Evolutionary conservation across 2,797 vertebrate genomes (phyloP).

Genomic region (Cirrhinus mrigala): DNA sequence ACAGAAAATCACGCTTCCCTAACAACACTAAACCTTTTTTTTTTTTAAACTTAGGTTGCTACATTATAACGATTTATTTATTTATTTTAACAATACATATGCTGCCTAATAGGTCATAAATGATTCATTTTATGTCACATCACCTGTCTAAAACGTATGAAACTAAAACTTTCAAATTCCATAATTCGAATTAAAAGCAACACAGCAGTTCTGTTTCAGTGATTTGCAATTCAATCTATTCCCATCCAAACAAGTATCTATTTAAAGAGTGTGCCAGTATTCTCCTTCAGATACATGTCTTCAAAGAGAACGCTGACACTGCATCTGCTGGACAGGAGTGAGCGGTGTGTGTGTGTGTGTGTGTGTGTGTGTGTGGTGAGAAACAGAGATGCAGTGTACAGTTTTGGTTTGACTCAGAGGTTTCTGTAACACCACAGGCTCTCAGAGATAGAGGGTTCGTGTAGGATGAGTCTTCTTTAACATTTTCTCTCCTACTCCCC

Average conservation of each 20-base stretch:
- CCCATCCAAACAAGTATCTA: slow-evolving; percentile 46
- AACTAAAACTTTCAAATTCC: background rate
- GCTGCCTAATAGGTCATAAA: background rate
- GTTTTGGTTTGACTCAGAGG: slow-evolving; percentile 81
- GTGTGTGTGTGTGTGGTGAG: slow-evolving; percentile 48
- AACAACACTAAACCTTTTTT: background rate
- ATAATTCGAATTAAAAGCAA: slow-evolving; percentile 1
- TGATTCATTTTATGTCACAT: background rate
- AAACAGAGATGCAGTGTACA: slow-evolving; percentile 52
- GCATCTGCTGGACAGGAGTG: slow-evolving; percentile 49
- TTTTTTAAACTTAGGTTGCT: background rate
- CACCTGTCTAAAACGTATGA: background rate
- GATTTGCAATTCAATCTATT: slow-evolving; percentile 31
- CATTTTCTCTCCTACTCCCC: slow-evolving; percentile 66
- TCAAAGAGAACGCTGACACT: slow-evolving; percentile 65
- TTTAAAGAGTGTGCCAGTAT: slow-evolving; percentile 71
- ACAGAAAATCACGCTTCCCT: background rate
- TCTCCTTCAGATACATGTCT: slow-evolving; percentile 50
- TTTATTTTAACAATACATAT: background rate
- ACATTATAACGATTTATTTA: background rate
- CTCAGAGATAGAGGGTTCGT: slow-evolving; percentile 73
- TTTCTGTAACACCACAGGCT: slow-evolving; percentile 67
- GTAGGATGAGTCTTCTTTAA: slow-evolving; percentile 74
- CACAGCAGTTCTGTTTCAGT: slow-evolving; percentile 6
- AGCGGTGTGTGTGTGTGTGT: slow-evolving; percentile 45